A percentile compares a stretch with the other conserved stretches of the same genome.
These are phyloP conservation scores for Tethya wilhelma DNA, from an alignment of 37 sponge, comb jelly and placozoan species.

Conservation along the genomic window DNA sequence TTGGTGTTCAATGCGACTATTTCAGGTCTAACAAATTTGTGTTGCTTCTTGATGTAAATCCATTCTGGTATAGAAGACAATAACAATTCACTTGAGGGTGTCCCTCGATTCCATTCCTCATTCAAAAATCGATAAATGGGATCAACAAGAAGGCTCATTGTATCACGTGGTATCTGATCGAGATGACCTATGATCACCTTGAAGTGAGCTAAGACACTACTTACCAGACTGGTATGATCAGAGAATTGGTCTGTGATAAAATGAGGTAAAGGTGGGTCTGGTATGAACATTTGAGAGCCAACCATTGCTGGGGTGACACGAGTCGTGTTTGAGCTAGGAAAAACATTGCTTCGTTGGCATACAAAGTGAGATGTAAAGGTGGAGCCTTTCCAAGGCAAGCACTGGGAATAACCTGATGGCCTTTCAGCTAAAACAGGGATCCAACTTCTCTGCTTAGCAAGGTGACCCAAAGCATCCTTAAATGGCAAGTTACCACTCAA, in stretches of 20 bases:
- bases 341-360: not conserved
- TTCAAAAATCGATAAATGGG: not conserved
- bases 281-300: conserved; percentile 43
- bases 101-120: not conserved
- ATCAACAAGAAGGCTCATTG: not conserved
- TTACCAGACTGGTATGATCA: no score
- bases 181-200: not conserved
- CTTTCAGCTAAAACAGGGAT: conserved; percentile 19
- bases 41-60: conserved; percentile 24
- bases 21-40: conserved; percentile 25
- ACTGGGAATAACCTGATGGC: conserved; percentile 29
- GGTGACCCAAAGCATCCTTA: not conserved
- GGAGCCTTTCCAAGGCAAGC: conserved; percentile 40
- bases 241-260: no score
- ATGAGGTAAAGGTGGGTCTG: not conserved
- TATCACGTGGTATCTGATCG: not conserved
- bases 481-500: not conserved
- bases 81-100: not conserved
- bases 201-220: no score
- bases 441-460: conserved; percentile 15
- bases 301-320: not conserved
- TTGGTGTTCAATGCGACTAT: conserved; percentile 29
- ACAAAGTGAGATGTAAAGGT: conserved; percentile 12
- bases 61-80: conserved; percentile 14
- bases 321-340: not conserved